Conservation (phyloP, 2,888 invertebrate species). For the Metalampra italica region DNA sequence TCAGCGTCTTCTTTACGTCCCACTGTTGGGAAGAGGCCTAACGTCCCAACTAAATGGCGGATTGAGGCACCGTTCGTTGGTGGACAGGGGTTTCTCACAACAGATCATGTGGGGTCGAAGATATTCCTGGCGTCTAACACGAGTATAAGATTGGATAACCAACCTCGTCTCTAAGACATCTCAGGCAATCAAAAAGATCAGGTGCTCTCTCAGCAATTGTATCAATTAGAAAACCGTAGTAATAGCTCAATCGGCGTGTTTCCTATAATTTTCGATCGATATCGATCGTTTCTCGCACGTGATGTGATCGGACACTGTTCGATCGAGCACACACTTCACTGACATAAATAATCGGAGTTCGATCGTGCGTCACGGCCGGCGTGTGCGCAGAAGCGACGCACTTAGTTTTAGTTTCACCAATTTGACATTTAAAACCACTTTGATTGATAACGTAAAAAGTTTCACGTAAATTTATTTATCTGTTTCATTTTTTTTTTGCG, state of each 20-base stretch:
- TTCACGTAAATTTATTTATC: neutral
- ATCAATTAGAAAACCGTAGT: constrained; percentile 28
- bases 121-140: no score
- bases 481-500: no score
- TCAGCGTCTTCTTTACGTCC: no score
- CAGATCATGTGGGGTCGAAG: no score
- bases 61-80: no score
- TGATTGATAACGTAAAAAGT: neutral
- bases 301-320: constrained; percentile 14
- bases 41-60: no score
- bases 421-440: neutral
- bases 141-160: no score
- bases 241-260: constrained; percentile 18
- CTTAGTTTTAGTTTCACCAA: constrained; percentile 5
- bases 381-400: neutral
- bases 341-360: constrained; percentile 24
- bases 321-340: constrained; percentile 21
- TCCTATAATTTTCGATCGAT: constrained; percentile 26
- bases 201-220: constrained; percentile 11
- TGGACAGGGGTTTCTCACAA: no score
- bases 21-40: no score
- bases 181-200: neutral
- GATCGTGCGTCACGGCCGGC: constrained; percentile 17
- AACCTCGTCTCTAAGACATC: neutral
- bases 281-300: constrained; percentile 16